Percentiles rank a stretch among this genome's conserved stretches.
phyloP scores from a whole-genome alignment of 2,113 vertebrate species.

The Ciconia boyciana region DNA sequence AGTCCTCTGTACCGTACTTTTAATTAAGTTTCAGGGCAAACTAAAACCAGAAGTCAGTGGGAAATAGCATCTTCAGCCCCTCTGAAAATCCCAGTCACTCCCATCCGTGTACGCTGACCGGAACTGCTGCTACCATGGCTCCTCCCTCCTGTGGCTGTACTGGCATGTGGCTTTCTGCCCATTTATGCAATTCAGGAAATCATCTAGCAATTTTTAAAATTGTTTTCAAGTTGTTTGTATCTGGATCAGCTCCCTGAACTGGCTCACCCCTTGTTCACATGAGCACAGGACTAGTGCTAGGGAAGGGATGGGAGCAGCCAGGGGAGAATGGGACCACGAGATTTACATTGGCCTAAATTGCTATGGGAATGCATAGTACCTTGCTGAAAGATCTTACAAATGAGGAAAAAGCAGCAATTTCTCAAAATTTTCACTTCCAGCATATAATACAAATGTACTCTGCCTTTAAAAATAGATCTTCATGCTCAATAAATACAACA shows the following conservation, averaged over 20 bases:
- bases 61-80: neutral
- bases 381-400: neutral
- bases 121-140: accelerated
- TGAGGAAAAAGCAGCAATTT: neutral
- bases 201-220: neutral
- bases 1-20: neutral
- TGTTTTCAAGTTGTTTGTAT: neutral
- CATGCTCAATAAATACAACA: neutral
- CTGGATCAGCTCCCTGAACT: neutral
- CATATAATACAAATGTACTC: neutral
- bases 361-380: neutral
- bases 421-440: neutral
- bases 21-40: neutral
- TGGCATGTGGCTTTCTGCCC: neutral
- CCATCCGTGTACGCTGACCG: accelerated
- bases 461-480: neutral
- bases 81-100: neutral
- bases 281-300: neutral
- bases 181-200: neutral
- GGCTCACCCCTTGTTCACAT: neutral
- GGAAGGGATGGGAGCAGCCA: accelerated
- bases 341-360: accelerated
- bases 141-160: neutral
- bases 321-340: neutral
- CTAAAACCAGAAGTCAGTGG: neutral